phyloP scores from a whole-genome alignment of 2,797 vertebrate genomes.

The Sebastiscus albofasciatus region DNA sequence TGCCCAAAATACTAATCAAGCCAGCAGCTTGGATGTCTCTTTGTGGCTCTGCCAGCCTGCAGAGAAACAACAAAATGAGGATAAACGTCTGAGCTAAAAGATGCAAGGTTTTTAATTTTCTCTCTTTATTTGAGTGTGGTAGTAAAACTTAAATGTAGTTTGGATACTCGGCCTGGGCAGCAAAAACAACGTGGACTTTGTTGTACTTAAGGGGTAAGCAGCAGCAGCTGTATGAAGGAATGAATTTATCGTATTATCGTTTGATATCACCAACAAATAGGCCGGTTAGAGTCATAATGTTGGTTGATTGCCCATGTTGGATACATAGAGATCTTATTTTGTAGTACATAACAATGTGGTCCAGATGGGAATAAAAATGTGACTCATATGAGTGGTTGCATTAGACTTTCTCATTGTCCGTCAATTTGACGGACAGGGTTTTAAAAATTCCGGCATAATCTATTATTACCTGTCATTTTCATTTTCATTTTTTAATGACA shows the following conservation, averaged over 20 bases:
- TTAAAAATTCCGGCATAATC: no score
- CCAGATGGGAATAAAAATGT: neutral
- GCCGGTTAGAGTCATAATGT: accelerated
- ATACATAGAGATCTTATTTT: neutral
- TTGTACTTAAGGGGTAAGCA: neutral
- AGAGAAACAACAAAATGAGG: neutral
- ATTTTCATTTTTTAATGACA: no score
- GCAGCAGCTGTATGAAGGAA: neutral
- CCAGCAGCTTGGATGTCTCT: neutral
- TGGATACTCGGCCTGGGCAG: neutral
- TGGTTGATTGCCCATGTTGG: neutral
- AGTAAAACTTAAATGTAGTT: neutral
- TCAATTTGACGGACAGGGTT: no score
- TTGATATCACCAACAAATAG: neutral
- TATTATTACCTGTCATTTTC: no score
- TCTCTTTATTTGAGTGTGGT: neutral
- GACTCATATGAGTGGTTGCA: neutral
- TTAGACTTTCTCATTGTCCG: no score
- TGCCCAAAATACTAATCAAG: neutral
- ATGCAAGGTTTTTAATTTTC: neutral
- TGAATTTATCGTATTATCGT: neutral
- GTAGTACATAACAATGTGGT: neutral
- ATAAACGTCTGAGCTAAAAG: neutral
- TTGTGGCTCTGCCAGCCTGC: neutral
- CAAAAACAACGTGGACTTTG: neutral